Base-by-base conservation (phyloP, 2,113 vertebrate genomes). In the Nettapus auritus region DNA sequence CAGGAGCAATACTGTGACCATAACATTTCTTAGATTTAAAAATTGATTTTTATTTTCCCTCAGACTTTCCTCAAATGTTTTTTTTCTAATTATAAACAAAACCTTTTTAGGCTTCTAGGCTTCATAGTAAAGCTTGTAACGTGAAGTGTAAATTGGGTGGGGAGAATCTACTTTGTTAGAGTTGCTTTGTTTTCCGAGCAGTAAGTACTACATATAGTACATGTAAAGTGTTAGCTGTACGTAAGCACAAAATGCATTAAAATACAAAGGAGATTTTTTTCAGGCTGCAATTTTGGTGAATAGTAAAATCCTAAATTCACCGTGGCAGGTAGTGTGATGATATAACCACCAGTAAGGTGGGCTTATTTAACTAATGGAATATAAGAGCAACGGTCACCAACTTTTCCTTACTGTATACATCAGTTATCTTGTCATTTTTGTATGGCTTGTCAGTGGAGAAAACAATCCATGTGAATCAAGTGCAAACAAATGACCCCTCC, bases 71-170 rank as follows among this genome's bases (percentile, higher is more conserved):
- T 96, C 57, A 94, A 96, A 97, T 82, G 89, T 96, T 97, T 98
- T 98, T 93, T 98, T 98, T 98, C 97, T 98, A 98, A 98, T 98
- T 98, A 97, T 98, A 98, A 98, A 97, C 97, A 97, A 97, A 98
- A 98, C 97, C 97, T 98, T 98, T 96, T 97, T 98, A 97, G 91
- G 97, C 98, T 96, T 98, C 97, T 98, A 98, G 97, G 97, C 98
- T 98, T 99, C 97, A 98, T 98, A 98, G 98, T 98, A 98, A 98
- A 98, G 97, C 98, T 97, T 98, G 97, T 98, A 95, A 98, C 96
- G 97, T 98, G 97, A 97, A 96, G 90, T 98, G 96, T 98, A 98
- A 98, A 97, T 97, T 97, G 97, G 97, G 95, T 97, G 95, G 95
- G 96, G 98, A 96, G 97, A 98, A 94, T 98, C 94, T 98, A 97